phyloP scores from a whole-genome alignment of 2,888 invertebrate species.

The Aspidiotus rigidus region DNA sequence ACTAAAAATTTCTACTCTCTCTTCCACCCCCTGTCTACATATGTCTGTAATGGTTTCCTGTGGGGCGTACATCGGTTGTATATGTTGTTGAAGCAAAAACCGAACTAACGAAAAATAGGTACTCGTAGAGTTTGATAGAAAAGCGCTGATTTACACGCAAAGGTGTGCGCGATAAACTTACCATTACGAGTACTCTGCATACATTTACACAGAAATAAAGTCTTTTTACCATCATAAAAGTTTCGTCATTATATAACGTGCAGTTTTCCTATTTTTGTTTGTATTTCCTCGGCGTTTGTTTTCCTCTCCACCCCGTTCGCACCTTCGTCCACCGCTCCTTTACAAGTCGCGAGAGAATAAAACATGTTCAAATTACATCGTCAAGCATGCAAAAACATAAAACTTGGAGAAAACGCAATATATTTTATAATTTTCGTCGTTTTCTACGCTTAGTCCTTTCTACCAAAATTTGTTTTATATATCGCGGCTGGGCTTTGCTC shows the following conservation, averaged over 20 bases:
- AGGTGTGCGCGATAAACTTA: too few relatives aligned
- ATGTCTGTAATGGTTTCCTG: too few relatives aligned
- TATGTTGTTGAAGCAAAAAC: too few relatives aligned
- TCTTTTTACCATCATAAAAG: not conserved
- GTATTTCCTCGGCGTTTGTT: slow-evolving; percentile 29
- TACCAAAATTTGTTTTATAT: slow-evolving; percentile 28
- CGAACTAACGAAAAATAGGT: too few relatives aligned
- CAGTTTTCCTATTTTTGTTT: slow-evolving; percentile 28
- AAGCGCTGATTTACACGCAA: too few relatives aligned
- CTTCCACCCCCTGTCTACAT: too few relatives aligned
- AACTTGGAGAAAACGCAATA: slow-evolving; percentile 26
- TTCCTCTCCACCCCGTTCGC: slow-evolving; percentile 9
- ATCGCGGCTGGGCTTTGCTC: slow-evolving; percentile 1
- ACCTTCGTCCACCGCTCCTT: not conserved
- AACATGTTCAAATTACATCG: slow-evolving; percentile 33
- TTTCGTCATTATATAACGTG: slow-evolving; percentile 18
- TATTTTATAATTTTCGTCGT: slow-evolving; percentile 33
- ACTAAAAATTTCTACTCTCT: too few relatives aligned
- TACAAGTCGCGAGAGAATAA: slow-evolving; percentile 32
- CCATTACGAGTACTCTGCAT: too few relatives aligned
- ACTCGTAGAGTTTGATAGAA: too few relatives aligned
- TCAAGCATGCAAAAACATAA: slow-evolving; percentile 32
- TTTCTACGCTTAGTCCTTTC: slow-evolving; percentile 27
- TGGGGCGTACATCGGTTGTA: too few relatives aligned
- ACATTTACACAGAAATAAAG: not conserved